Conservation (phyloP, 1,140 invertebrate genomes). For the Littorina saxatilis region DNA sequence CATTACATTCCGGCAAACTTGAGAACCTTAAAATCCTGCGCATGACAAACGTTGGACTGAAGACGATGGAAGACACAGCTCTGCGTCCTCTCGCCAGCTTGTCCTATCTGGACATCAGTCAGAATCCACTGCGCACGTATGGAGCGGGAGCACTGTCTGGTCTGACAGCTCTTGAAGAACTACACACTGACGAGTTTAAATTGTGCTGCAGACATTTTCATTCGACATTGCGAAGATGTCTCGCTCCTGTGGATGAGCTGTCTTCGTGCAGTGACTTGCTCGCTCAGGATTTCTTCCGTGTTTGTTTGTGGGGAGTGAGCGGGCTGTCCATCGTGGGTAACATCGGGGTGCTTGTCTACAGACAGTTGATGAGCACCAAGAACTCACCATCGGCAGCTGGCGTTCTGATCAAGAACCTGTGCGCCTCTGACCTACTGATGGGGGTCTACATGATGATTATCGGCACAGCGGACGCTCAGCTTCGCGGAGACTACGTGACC, state of each 20-base stretch:
- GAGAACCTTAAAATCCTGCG: constrained; percentile 38
- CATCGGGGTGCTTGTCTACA: constrained; percentile 46
- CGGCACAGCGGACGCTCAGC: constrained; percentile 56
- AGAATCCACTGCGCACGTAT: constrained; percentile 35
- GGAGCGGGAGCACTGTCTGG: constrained; percentile 35
- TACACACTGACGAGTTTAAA: constrained; percentile 43
- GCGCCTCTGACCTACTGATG: constrained; percentile 64
- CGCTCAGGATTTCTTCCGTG: constrained; percentile 38
- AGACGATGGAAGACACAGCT: constrained; percentile 15
- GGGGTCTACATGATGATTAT: constrained; percentile 67
- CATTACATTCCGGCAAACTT: constrained; percentile 38
- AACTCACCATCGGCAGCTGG: constrained; percentile 38
- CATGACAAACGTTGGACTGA: constrained; percentile 21
- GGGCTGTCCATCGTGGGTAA: constrained; percentile 53
- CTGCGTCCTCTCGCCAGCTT: constrained; percentile 22
- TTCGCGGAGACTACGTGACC: too few species aligned
- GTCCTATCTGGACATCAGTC: constrained; percentile 30
- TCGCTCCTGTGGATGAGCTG: constrained; percentile 44
- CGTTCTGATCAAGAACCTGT: constrained; percentile 56
- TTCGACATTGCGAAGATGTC: constrained; percentile 37
- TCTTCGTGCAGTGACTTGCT: constrained; percentile 56
- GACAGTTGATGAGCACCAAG: constrained; percentile 25
- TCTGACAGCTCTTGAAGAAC: constrained; percentile 32
- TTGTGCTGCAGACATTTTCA: constrained; percentile 50
- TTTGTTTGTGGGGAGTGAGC: constrained; percentile 49